Conservation (phyloP, 92 coral and sea anemone genomes). For the Actinernus sp. region DNA sequence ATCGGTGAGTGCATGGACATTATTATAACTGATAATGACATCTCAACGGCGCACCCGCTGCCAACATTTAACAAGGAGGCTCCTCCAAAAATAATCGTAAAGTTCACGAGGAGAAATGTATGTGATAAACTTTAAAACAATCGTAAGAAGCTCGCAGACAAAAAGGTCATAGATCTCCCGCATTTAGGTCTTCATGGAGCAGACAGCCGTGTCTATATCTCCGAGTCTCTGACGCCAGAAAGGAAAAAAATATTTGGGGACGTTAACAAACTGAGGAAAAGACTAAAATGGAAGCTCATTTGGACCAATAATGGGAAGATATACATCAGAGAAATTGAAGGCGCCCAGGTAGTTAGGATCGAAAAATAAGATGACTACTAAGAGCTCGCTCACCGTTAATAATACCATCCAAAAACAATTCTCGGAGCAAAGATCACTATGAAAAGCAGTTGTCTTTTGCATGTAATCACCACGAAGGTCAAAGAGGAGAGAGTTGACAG, state of each 20-base stretch:
- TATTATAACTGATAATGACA: background rate
- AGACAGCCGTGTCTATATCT: slow-evolving; percentile 12
- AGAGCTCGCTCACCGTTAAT: too few relatives aligned
- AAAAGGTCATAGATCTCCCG: slow-evolving; percentile 7
- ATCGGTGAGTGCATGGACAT: slow-evolving; percentile 17
- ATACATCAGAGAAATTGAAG: too few relatives aligned
- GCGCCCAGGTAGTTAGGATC: too few relatives aligned
- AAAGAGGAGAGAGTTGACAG: too few relatives aligned
- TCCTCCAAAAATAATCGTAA: slow-evolving; percentile 31
- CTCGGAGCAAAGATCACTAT: too few relatives aligned
- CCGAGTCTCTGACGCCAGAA: slow-evolving; percentile 41
- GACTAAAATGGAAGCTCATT: slow-evolving; percentile 25
- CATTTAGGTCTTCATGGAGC: too few relatives aligned
- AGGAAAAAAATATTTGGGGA: slow-evolving; percentile 26
- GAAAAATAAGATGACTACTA: too few relatives aligned
- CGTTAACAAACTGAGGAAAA: slow-evolving; percentile 13
- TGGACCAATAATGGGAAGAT: slow-evolving; percentile 53
- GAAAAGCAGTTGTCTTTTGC: too few relatives aligned
- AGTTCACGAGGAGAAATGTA: slow-evolving; percentile 33
- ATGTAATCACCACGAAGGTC: too few relatives aligned
- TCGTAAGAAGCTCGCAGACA: slow-evolving; percentile 16
- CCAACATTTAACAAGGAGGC: slow-evolving; percentile 18
- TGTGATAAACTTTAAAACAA: slow-evolving; percentile 25
- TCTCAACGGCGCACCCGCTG: slow-evolving; percentile 28
- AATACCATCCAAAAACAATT: too few relatives aligned